A percentile compares a stretch with the other conserved stretches of the same genome.
These are phyloP conservation scores for Tyrannus savana DNA, from an alignment of 2,113 vertebrate genomes.

Conservation along the genomic window DNA sequence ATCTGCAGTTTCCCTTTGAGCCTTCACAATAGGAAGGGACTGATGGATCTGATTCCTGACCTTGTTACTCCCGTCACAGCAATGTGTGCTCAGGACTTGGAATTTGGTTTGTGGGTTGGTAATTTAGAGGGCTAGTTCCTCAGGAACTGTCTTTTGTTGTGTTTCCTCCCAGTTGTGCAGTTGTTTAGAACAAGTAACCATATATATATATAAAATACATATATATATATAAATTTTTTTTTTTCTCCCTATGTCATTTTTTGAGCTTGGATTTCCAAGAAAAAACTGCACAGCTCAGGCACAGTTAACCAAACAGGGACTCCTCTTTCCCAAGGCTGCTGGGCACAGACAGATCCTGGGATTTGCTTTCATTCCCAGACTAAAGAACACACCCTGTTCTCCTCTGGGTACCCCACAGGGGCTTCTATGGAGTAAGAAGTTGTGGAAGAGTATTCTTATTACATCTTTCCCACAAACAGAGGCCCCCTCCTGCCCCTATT, in stretches of 20 bases:
- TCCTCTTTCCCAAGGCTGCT: conserved; percentile 4
- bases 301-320: background rate
- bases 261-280: background rate
- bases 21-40: background rate
- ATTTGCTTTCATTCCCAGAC: conserved; percentile 17
- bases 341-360: conserved; percentile 23
- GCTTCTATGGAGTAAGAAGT: conserved; percentile 51
- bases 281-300: background rate
- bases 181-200: background rate
- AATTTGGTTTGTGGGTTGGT: background rate
- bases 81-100: background rate
- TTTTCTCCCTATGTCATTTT: background rate
- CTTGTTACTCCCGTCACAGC: background rate
- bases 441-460: conserved; percentile 53
- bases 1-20: background rate
- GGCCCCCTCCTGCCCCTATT: conserved; percentile 51
- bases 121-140: background rate
- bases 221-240: background rate
- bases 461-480: conserved; percentile 50
- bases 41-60: background rate
- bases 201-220: background rate
- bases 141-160: background rate
- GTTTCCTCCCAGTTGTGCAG: background rate
- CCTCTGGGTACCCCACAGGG: conserved; percentile 29
- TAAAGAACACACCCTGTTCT: conserved; percentile 33